Evolutionary conservation across 1,140 invertebrate genomes (phyloP).

Genomic region (Cyrtorhinus lividipennis): DNA sequence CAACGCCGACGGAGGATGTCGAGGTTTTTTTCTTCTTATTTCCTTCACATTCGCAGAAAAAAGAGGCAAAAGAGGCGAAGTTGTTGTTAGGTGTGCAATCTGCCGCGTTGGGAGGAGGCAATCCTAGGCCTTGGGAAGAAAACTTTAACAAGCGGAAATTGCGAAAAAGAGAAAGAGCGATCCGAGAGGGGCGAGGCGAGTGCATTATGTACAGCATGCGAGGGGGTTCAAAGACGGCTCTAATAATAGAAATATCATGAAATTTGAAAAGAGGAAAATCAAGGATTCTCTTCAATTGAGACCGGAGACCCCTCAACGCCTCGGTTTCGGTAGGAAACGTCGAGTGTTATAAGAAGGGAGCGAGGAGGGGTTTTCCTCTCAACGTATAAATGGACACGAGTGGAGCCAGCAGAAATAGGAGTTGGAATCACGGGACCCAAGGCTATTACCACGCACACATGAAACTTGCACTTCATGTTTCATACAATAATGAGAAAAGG

Average conservation of each 20-base stretch:
- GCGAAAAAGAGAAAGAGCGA: background rate
- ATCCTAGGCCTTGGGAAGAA: background rate
- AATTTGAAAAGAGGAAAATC: background rate
- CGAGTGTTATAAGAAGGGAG: too few relatives aligned
- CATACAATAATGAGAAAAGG: too few relatives aligned
- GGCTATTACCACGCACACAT: too few relatives aligned
- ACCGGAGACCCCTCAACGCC: too few relatives aligned
- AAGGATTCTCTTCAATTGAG: background rate
- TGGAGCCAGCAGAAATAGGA: too few relatives aligned
- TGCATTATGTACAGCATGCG: background rate
- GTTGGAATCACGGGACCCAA: too few relatives aligned
- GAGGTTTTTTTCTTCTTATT: background rate
- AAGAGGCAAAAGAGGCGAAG: background rate
- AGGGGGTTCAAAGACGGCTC: background rate
- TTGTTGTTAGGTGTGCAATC: slow-evolving; percentile 1
- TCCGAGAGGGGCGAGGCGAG: background rate
- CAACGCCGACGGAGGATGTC: slow-evolving; percentile 2
- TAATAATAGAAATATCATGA: background rate
- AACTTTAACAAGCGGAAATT: slow-evolving; percentile 4
- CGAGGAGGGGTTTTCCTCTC: too few relatives aligned
- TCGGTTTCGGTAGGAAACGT: too few relatives aligned
- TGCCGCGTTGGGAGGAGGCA: background rate
- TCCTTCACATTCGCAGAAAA: background rate
- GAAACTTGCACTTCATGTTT: too few relatives aligned
- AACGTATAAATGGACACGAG: too few relatives aligned